Percentiles rank a stretch among this genome's conserved stretches.
Evolutionary conservation across 2,797 vertebrate species (phyloP).

Genomic region (Cyclopterus lumpus): DNA sequence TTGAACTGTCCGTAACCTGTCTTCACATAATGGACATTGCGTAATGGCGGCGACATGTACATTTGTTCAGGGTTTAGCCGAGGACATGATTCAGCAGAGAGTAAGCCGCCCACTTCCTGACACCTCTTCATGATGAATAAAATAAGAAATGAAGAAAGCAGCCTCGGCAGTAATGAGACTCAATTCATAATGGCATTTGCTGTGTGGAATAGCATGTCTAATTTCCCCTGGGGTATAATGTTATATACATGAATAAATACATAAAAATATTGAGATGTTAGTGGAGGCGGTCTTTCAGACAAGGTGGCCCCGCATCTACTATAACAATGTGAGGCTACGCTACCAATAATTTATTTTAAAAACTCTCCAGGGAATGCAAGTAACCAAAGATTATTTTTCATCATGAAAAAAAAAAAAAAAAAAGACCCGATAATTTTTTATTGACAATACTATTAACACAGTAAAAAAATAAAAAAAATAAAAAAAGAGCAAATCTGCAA

Average conservation of each 20-base stretch:
- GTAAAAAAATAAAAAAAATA: not conserved
- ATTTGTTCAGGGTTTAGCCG: not conserved
- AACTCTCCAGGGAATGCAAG: not conserved
- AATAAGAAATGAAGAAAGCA: not conserved
- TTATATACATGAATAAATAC: too few species aligned
- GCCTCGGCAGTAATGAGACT: not conserved
- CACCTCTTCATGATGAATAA: not conserved
- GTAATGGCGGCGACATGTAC: not conserved
- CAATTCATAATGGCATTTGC: not conserved
- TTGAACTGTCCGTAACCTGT: not conserved
- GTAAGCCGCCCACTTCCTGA: not conserved
- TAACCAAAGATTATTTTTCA: not conserved
- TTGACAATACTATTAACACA: not conserved
- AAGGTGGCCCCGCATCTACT: not conserved
- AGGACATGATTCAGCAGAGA: slow-evolving; percentile 1
- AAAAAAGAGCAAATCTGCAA: not conserved
- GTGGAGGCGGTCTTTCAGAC: not conserved
- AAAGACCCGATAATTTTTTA: not conserved
- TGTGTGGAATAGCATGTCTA: not conserved
- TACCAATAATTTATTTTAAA: not conserved
- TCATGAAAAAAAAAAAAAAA: not conserved
- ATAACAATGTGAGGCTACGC: not conserved
- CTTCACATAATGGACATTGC: not conserved
- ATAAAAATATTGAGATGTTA: not conserved
- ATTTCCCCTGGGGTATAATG: not conserved